Percentiles rank a stretch among this genome's conserved stretches.
Evolutionary conservation across 2,797 vertebrate genomes (phyloP).

Genomic region (Chanos chanos): DNA sequence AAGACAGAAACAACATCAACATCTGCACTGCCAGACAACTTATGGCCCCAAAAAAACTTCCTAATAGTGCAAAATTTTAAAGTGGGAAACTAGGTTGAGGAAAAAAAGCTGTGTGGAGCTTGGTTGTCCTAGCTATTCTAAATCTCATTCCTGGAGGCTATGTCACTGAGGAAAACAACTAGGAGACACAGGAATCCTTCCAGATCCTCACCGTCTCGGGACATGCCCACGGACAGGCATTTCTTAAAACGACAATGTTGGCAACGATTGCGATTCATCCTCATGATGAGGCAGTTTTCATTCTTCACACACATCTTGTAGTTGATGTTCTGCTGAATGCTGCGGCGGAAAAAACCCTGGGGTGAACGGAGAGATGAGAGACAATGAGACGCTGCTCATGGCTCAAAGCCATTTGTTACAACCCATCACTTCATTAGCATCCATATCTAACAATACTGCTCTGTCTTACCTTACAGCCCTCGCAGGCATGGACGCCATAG

Average conservation of each 20-base stretch:
- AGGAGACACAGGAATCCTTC: background rate
- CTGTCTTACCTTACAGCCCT: slow-evolving; percentile 76
- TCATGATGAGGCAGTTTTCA: slow-evolving; percentile 78
- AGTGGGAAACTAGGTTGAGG: slow-evolving; percentile 36
- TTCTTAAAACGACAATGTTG: slow-evolving; percentile 84
- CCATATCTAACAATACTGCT: background rate
- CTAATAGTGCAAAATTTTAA: slow-evolving; percentile 36
- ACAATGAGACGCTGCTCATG: background rate
- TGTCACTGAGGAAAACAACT: background rate
- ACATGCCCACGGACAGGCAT: slow-evolving; percentile 81
- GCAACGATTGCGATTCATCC: slow-evolving; percentile 80
- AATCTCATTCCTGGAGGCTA: background rate
- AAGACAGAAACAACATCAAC: slow-evolving; percentile 43
- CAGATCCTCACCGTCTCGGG: slow-evolving; percentile 74
- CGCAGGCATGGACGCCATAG: slow-evolving; percentile 79
- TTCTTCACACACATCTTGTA: slow-evolving; percentile 85
- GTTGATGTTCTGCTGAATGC: slow-evolving; percentile 83
- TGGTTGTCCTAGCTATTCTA: background rate
- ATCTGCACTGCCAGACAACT: slow-evolving; percentile 51
- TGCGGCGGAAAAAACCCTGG: slow-evolving; percentile 79
- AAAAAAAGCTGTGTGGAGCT: background rate
- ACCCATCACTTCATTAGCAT: too few species aligned
- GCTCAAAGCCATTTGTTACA: too few species aligned
- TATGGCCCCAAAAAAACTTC: slow-evolving; percentile 36
- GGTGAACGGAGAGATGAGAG: slow-evolving; percentile 1